A percentile compares a stretch with the other conserved stretches of the same genome.
Conservation (phyloP, 1,140 invertebrate species). For the Pseudomyrmex cubaensis region DNA sequence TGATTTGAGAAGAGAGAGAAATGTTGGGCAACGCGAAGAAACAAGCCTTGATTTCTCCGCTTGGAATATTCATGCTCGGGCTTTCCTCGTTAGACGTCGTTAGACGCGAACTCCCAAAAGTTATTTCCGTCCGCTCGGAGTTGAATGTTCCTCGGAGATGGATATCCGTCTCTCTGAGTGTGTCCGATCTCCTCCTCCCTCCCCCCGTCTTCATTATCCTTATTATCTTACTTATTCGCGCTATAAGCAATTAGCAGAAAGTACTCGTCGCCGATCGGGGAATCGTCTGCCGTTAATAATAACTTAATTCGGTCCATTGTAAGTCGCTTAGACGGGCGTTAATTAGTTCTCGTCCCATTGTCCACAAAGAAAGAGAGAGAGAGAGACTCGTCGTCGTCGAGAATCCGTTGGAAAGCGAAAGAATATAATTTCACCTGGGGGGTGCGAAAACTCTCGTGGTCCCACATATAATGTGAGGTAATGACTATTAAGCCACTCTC, state of each 20-base stretch:
- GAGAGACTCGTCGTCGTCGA: neutral
- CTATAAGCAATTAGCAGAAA: constrained; percentile 55
- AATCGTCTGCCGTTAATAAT: constrained; percentile 40
- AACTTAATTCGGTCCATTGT: constrained; percentile 60
- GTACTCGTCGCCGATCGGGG: neutral
- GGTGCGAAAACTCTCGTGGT: constrained; percentile 24
- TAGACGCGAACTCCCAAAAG: constrained; percentile 22
- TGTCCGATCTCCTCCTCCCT: neutral
- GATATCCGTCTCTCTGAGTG: neutral
- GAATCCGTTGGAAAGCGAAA: too few species aligned
- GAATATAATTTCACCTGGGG: constrained; percentile 16
- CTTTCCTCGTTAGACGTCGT: constrained; percentile 53
- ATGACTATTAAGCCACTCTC: constrained; percentile 65
- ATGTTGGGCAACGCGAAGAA: neutral
- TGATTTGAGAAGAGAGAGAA: neutral
- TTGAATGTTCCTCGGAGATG: constrained; percentile 13
- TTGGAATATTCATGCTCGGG: constrained; percentile 52
- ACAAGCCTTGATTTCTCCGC: constrained; percentile 18
- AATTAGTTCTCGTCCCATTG: constrained; percentile 46
- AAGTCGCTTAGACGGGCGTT: constrained; percentile 47
- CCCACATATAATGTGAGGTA: constrained; percentile 63
- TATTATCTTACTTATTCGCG: constrained; percentile 44
- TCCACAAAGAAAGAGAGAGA: neutral
- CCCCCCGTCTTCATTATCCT: constrained; percentile 22
- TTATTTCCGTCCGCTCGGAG: neutral